phyloP scores from a whole-genome alignment of 2,797 vertebrate genomes.

The Glossophaga mutica region DNA sequence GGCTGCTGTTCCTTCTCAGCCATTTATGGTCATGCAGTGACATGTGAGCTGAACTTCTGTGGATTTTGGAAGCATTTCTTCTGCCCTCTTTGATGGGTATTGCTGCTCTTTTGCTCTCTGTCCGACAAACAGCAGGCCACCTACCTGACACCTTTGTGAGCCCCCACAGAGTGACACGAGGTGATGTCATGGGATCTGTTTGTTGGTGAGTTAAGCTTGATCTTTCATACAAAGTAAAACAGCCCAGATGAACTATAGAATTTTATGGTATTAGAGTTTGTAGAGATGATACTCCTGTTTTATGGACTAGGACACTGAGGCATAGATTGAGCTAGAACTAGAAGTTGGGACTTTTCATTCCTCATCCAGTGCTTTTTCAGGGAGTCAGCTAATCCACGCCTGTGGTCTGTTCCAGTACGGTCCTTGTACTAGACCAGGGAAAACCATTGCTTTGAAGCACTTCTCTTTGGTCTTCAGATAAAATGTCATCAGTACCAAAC shows the following conservation, averaged over 20 bases:
- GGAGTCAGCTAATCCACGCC: not conserved
- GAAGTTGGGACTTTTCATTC: not conserved
- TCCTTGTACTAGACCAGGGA: not conserved
- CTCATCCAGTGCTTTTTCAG: not conserved
- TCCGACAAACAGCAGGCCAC: conserved; percentile 43
- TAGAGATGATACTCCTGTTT: not conserved
- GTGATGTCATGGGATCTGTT: not conserved
- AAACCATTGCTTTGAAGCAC: not conserved
- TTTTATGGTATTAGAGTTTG: not conserved
- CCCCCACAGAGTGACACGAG: not conserved
- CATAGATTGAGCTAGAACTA: not conserved
- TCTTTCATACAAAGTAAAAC: not conserved
- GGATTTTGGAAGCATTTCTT: conserved; percentile 45
- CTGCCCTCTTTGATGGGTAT: not conserved
- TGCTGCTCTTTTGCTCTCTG: conserved; percentile 28
- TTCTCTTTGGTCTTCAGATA: not conserved
- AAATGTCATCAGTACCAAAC: conserved; percentile 29
- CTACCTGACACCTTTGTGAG: conserved; percentile 48
- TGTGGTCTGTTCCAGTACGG: not conserved
- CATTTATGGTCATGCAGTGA: not conserved
- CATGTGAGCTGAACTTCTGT: not conserved
- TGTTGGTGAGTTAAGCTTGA: conserved; percentile 17
- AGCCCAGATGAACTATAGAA: not conserved
- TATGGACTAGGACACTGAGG: not conserved
- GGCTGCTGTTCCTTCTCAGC: not conserved